Evolutionary conservation across 2,888 invertebrate genomes (phyloP).

Genomic region (Lagria hirta): DNA sequence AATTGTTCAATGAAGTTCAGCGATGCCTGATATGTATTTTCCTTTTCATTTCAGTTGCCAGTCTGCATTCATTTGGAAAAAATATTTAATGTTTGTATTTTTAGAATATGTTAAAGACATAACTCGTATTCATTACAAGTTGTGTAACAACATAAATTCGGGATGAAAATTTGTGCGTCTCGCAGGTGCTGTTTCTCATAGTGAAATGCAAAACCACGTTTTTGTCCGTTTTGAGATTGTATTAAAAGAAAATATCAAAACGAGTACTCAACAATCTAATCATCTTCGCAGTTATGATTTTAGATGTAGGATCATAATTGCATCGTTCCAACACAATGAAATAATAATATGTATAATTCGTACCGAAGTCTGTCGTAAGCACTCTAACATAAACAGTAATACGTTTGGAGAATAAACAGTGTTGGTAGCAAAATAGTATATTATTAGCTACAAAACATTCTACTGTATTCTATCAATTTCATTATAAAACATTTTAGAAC

Average conservation of each 20-base stretch:
- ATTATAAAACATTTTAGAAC: too few species aligned
- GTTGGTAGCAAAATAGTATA: too few species aligned
- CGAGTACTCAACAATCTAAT: constrained; percentile 18
- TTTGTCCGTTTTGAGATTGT: constrained; percentile 32
- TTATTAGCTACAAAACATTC: too few species aligned
- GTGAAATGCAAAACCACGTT: constrained; percentile 35
- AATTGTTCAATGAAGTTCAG: too few species aligned
- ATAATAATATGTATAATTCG: too few species aligned
- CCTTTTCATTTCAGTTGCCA: too few species aligned
- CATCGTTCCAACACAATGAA: too few species aligned
- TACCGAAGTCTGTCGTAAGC: too few species aligned
- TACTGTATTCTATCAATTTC: too few species aligned
- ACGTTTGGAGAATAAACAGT: too few species aligned
- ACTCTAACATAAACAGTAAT: too few species aligned
- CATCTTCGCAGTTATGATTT: constrained; percentile 19
- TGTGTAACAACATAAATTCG: constrained; percentile 40
- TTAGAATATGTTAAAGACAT: constrained; percentile 27
- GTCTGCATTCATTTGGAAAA: constrained; percentile 17
- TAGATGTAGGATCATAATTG: constrained; percentile 19
- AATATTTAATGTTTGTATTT: constrained; percentile 23
- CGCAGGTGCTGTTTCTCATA: constrained; percentile 43
- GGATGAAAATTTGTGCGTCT: constrained; percentile 43
- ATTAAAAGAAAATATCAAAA: constrained; percentile 34
- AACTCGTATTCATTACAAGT: constrained; percentile 30
- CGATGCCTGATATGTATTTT: too few species aligned